Conservation (phyloP, 1,140 invertebrate genomes). For the Drosophila kohkoa region DNA sequence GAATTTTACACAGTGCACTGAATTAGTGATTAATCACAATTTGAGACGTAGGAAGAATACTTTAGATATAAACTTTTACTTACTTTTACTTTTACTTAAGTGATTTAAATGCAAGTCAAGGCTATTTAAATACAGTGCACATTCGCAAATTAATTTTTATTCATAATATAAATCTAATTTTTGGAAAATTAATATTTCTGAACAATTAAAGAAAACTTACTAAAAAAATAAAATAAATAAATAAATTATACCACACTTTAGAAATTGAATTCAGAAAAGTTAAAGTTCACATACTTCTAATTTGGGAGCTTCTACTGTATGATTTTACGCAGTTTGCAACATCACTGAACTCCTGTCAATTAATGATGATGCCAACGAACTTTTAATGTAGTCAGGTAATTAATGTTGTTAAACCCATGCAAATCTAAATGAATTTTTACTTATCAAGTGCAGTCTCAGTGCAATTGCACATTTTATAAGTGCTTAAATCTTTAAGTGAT, state of each 20-base stretch:
- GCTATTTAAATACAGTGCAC: too few relatives aligned
- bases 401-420: background rate
- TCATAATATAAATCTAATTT: too few relatives aligned
- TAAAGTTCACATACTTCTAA: too few relatives aligned
- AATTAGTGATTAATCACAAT: slow-evolving; percentile 15
- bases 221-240: too few relatives aligned
- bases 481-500: background rate
- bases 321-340: background rate
- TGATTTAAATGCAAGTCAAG: too few relatives aligned
- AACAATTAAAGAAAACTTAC: too few relatives aligned
- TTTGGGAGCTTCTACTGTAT: too few relatives aligned
- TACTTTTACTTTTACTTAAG: too few relatives aligned
- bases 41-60: background rate
- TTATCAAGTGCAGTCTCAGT: background rate
- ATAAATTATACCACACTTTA: too few relatives aligned
- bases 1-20: background rate
- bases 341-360: background rate
- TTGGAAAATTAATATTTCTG: too few relatives aligned
- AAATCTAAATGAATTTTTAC: background rate
- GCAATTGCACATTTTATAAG: background rate
- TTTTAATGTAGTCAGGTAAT: slow-evolving; percentile 12
- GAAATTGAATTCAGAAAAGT: too few relatives aligned
- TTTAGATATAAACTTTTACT: background rate
- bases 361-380: slow-evolving; percentile 17
- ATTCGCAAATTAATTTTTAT: too few relatives aligned